Evolutionary conservation across 1,140 invertebrate genomes (phyloP), one percentile per base, ranked within the genome.

Genomic region (Drosophila lacteicornis): DNA sequence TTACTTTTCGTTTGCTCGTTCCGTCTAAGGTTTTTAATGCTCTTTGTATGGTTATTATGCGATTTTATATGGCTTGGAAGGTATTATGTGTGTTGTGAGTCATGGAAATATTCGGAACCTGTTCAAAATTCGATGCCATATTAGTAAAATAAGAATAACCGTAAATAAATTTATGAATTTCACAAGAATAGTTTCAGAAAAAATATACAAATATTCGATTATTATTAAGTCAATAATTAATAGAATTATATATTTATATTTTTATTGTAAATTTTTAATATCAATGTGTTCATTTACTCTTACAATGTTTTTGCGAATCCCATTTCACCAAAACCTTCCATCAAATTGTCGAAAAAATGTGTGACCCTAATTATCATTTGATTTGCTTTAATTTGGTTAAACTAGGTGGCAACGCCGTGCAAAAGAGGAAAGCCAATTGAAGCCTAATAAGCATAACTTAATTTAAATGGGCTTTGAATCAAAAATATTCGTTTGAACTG

Each of bases 1-100:
- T 85, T 86, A 81, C 74, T 51, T 75, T 75, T 77, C 36, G 30
- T 70, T 66, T 57, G 43, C 57, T 51, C 19, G 50, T 61, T 73
- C 55, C 4, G 17, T 68, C 36, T 42, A 22, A 43, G 51, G 51
- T 38, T 63, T 11, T 19, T 30, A 67, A 43, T 67, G 43, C 22
- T 47, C 58, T 67, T 67, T 47, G 8, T 53, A 43, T 25, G 47
- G 66, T 38, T 38, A 53, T 17, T 45, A 25, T 53, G 40, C 3
- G 19, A 15, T 36, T 47, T 66, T 46, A 17, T 7, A 27, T 7
- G 40, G 15, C 3, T 11, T 27, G 27, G 15, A 40, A 25, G 19
- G 33, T 40, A 56, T n/a, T 3, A 4, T 9, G 2, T 9, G 17
- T 22, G 7, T 1, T 25, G 3, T 22, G 55, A 12, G 38, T 55